phyloP scores from a whole-genome alignment of 2,113 vertebrate species.

The Haemorhous mexicanus region DNA sequence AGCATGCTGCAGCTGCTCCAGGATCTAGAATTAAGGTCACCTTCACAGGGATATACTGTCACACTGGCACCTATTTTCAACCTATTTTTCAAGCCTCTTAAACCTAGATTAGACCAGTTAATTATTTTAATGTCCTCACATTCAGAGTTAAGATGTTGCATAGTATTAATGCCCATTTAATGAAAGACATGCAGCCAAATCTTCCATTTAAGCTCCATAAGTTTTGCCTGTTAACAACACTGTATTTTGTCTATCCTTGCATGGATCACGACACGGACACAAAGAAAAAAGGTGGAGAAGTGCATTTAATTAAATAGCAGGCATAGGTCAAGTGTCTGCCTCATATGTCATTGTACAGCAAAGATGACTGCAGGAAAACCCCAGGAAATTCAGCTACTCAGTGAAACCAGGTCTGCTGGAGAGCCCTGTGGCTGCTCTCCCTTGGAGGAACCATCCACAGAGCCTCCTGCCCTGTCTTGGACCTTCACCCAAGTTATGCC shows the following conservation, averaged over 20 bases:
- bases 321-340: constrained; percentile 72
- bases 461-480: not conserved
- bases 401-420: constrained; percentile 8
- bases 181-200: constrained; percentile 62
- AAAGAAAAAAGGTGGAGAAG: constrained; percentile 47
- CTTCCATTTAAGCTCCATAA: constrained; percentile 54
- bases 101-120: constrained; percentile 56
- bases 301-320: constrained; percentile 63
- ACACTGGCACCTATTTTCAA: constrained; percentile 11
- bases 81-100: constrained; percentile 56
- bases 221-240: constrained; percentile 58
- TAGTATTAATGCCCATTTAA: constrained; percentile 57
- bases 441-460: constrained; percentile 18
- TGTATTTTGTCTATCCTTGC: constrained; percentile 62
- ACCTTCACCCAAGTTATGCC: not conserved
- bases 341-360: constrained; percentile 72
- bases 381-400: constrained; percentile 45
- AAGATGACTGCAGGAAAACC: constrained; percentile 59
- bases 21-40: constrained; percentile 13
- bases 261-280: constrained; percentile 18
- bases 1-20: not conserved
- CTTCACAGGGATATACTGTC: constrained; percentile 26
- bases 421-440: constrained; percentile 28
- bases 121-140: constrained; percentile 61
- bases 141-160: constrained; percentile 29